Conservation (phyloP, 2,113 vertebrate genomes). For the Nansenia antarctica region DNA sequence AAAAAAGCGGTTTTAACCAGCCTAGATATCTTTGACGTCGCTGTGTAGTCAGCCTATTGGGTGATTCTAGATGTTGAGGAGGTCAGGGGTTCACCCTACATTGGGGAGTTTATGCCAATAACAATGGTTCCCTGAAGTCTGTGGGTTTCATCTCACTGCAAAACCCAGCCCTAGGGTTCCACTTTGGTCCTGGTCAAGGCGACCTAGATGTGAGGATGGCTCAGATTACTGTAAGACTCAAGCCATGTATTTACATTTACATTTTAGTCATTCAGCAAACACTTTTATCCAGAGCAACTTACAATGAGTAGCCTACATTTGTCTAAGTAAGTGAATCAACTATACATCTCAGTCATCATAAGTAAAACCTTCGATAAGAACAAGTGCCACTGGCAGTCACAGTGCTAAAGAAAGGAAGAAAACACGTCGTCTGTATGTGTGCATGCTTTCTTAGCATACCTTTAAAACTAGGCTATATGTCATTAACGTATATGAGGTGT, state of each 20-base stretch:
- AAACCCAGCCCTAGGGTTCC: neutral
- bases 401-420: too few species aligned
- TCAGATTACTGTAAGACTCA: neutral
- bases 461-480: too few species aligned
- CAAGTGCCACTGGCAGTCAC: too few species aligned
- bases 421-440: too few species aligned
- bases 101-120: conserved; percentile 7
- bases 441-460: too few species aligned
- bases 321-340: too few species aligned
- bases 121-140: conserved; percentile 5
- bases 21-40: neutral
- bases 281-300: too few species aligned
- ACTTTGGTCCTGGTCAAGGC: neutral
- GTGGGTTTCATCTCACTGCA: conserved; percentile 5
- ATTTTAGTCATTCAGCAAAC: neutral
- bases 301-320: too few species aligned
- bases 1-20: neutral
- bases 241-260: neutral
- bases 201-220: neutral
- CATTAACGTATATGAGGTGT: too few species aligned
- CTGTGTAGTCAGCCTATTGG: neutral
- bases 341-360: too few species aligned
- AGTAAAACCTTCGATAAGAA: neutral
- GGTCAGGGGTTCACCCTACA: conserved; percentile 3
- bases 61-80: neutral